Base-by-base conservation (phyloP, 2,113 vertebrate genomes). In the Suncus etruscus region DNA sequence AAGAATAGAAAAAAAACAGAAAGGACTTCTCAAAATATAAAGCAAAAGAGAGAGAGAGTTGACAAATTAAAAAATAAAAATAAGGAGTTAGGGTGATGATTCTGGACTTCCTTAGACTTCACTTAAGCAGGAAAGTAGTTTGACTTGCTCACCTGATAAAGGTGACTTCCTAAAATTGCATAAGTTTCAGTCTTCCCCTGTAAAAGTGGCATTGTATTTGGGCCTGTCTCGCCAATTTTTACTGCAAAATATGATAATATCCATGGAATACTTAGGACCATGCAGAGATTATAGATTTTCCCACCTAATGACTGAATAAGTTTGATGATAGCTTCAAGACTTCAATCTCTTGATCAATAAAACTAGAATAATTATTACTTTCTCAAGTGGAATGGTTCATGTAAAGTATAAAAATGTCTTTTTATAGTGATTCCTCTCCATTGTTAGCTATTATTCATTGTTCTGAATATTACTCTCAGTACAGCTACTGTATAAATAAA, bases 161-260 rank as follows among this genome's bases (percentile, higher is more conserved):
- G 86, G 29, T 8, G 27, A 89, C 61, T 18, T 31, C 31, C 3
- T 10, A 16, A 88, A n/a, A 45, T 11, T 11, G 0, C 1, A 22
- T 39, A 39, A 39, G 27, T 32, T 32, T 72, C 51, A 6, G 8
- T 31, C 12, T 50, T 66, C 0, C 0, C 48, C 25, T 25, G 12
- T 18, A 54, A 48, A 2, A 1, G 14, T 66, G 45, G 0, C 8
- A 3, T 45, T 11, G 7, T 5, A 0, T 6, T 6, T 14, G 16
- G 51, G 47, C 32, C 27, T 47, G 7, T 6, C 47, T 61, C 70
- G 45, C 12, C 31, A 32, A 11, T 31, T 50, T 58, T 22, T 22
- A 63, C 39, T 18, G 12, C 27, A 4, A 61, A 48, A 16, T 58
- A 32, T 81, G 58, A 47, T 29, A 10, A 61, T 12, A 22, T 6